Conservation (phyloP, 2,797 vertebrate genomes). For the Lagorchestes hirsutus region DNA sequence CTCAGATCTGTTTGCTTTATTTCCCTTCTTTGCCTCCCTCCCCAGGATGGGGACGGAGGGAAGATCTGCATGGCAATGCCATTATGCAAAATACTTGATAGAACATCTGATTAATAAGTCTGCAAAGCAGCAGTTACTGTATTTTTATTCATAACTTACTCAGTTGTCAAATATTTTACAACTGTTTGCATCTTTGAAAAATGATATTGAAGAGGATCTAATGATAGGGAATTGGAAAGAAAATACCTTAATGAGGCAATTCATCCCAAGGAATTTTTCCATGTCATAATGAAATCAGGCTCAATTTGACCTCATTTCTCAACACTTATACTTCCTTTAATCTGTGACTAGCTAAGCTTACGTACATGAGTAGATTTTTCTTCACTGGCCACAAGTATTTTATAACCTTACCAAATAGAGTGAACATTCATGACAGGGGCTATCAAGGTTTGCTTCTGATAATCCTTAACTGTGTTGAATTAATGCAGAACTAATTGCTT, state of each 20-base stretch:
- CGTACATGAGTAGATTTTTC: conserved; percentile 6
- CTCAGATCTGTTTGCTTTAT: conserved; percentile 2
- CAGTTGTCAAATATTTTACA: conserved; percentile 32
- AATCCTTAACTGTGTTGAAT: not conserved
- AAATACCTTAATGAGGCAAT: conserved; percentile 40
- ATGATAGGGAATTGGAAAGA: conserved; percentile 21
- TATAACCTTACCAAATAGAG: not conserved
- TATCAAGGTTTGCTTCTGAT: conserved; percentile 14
- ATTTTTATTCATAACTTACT: conserved; percentile 51
- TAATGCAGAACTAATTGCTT: conserved; percentile 4
- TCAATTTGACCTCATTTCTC: not conserved
- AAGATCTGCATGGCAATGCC: not conserved
- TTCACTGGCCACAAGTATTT: conserved; percentile 22
- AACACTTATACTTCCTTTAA: conserved; percentile 29
- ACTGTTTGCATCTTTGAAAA: conserved; percentile 39
- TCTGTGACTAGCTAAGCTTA: conserved; percentile 32
- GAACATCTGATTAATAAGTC: not conserved
- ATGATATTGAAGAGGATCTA: conserved; percentile 23
- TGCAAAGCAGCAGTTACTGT: conserved; percentile 36
- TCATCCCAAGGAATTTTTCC: conserved; percentile 31
- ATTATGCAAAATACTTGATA: conserved; percentile 44
- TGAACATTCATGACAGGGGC: not conserved
- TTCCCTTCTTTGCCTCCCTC: conserved; percentile 34
- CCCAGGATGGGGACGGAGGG: not conserved
- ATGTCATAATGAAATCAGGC: not conserved